Evolutionary conservation across 2,888 invertebrate genomes (phyloP).

Genomic region (Pristionchus maxplancki): DNA sequence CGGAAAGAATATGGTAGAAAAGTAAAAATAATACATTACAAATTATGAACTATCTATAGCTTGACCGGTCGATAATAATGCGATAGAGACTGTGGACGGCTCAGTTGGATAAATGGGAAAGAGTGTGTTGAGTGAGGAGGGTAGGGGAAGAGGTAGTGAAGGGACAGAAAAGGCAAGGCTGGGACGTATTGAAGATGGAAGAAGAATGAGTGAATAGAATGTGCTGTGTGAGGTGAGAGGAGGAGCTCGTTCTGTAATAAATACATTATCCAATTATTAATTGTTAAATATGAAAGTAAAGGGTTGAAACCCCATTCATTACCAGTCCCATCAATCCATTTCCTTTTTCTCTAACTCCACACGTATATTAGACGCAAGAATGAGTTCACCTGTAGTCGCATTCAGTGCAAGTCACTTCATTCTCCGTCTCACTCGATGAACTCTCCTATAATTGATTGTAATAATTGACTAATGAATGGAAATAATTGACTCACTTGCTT

Average conservation of each 20-base stretch:
- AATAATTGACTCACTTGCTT: slow-evolving; percentile 20
- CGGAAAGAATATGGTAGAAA: slow-evolving; percentile 23
- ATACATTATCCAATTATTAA: not conserved
- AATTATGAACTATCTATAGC: not conserved
- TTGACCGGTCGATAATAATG: not conserved
- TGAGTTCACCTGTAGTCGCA: slow-evolving; percentile 2
- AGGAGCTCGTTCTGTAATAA: slow-evolving; percentile 35
- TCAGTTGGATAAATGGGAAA: slow-evolving; percentile 31
- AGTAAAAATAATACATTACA: not conserved
- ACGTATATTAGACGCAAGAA: not conserved
- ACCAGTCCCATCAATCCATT: not conserved
- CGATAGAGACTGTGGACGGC: not conserved
- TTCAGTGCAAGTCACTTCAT: not conserved
- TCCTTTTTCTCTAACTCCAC: too few species aligned
- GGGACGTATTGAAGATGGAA: not conserved
- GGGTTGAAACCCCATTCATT: not conserved
- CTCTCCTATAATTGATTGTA: slow-evolving; percentile 1
- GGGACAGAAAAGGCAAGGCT: slow-evolving; percentile 47
- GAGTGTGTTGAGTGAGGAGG: slow-evolving; percentile 45
- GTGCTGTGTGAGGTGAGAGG: slow-evolving; percentile 44
- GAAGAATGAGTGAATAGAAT: slow-evolving; percentile 46
- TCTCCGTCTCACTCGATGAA: slow-evolving; percentile 11
- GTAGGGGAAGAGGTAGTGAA: slow-evolving; percentile 50
- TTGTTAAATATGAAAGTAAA: not conserved
- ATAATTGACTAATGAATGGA: not conserved